Percentiles rank a stretch among this genome's conserved stretches.
phyloP scores from a whole-genome alignment of 2,113 vertebrate species.

The Toxotes chatareus region DNA sequence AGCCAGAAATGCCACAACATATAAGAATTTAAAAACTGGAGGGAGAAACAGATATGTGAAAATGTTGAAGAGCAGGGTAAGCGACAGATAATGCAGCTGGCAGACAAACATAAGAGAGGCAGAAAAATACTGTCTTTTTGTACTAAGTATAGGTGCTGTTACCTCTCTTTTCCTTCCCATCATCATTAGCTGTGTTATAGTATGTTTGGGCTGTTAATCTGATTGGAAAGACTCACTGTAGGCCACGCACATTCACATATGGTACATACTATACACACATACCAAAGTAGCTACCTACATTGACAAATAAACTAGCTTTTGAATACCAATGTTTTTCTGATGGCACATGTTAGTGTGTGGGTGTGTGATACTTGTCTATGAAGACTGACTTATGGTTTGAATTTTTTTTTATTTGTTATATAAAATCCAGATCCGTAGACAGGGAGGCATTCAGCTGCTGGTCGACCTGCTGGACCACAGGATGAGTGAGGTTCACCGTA shows the following conservation, averaged over 20 bases:
- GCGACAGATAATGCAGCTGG: too few species aligned
- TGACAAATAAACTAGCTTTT: not conserved
- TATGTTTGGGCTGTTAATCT: slow-evolving; percentile 59
- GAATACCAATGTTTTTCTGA: not conserved
- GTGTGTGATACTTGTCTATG: not conserved
- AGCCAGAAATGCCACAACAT: too few species aligned
- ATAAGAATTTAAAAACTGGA: too few species aligned
- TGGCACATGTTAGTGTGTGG: not conserved
- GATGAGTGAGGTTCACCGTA: slow-evolving; percentile 98
- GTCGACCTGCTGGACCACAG: slow-evolving; percentile 98
- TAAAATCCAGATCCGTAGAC: slow-evolving; percentile 92
- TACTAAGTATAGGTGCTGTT: too few species aligned
- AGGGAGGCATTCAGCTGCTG: slow-evolving; percentile 96
- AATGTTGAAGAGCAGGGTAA: too few species aligned
- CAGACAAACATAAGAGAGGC: too few species aligned
- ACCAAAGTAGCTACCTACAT: not conserved
- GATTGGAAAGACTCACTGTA: slow-evolving; percentile 44
- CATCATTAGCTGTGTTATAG: slow-evolving; percentile 53
- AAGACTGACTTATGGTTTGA: not conserved
- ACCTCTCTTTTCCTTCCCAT: slow-evolving; percentile 9
- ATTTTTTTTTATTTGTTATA: not conserved
- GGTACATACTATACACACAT: not conserved
- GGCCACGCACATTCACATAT: not conserved
- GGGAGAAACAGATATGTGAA: too few species aligned
- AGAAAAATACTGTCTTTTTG: too few species aligned